These are phyloP conservation scores for Synchiropus splendidus DNA, from an alignment of 2,113 vertebrate genomes.

Conservation along the genomic window DNA sequence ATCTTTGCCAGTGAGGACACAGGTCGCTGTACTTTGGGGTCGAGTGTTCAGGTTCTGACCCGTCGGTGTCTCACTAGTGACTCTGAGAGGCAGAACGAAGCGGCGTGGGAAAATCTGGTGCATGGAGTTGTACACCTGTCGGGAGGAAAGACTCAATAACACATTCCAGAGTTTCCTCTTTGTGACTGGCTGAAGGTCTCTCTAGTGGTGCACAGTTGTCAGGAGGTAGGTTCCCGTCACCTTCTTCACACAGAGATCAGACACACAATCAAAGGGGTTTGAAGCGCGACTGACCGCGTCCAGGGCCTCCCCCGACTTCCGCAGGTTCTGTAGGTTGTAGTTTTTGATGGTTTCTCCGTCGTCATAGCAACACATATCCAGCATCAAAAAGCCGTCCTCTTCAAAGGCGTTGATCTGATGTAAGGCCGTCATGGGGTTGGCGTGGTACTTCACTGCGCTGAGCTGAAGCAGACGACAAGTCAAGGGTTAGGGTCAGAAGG, in stretches of 20 bases:
- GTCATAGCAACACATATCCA: slow-evolving; percentile 83
- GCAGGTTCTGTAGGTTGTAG: slow-evolving; percentile 79
- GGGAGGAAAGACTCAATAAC: neutral
- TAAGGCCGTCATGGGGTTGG: slow-evolving; percentile 72
- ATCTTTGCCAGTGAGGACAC: slow-evolving; percentile 66
- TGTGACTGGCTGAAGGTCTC: too few species aligned
- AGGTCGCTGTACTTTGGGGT: slow-evolving; percentile 67
- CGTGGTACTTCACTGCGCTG: slow-evolving; percentile 68
- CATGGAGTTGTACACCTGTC: slow-evolving; percentile 69
- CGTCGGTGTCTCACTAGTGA: slow-evolving; percentile 54
- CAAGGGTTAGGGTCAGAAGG: neutral
- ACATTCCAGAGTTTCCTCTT: too few species aligned
- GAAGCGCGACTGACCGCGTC: slow-evolving; percentile 68
- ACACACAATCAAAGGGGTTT: too few species aligned
- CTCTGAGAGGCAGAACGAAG: slow-evolving; percentile 80
- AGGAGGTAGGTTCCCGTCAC: too few species aligned
- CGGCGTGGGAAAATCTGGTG: slow-evolving; percentile 69
- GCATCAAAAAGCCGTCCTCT: slow-evolving; percentile 75
- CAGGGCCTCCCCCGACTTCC: slow-evolving; percentile 73
- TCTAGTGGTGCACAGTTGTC: too few species aligned
- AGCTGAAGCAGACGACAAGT: slow-evolving; percentile 47
- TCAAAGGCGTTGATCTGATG: slow-evolving; percentile 95
- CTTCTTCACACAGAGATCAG: too few species aligned
- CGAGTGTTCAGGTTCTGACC: slow-evolving; percentile 74
- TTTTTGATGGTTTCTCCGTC: slow-evolving; percentile 65